Evolutionary conservation across 2,113 vertebrate species (phyloP).

Genomic region (Cinclus mexicanus): DNA sequence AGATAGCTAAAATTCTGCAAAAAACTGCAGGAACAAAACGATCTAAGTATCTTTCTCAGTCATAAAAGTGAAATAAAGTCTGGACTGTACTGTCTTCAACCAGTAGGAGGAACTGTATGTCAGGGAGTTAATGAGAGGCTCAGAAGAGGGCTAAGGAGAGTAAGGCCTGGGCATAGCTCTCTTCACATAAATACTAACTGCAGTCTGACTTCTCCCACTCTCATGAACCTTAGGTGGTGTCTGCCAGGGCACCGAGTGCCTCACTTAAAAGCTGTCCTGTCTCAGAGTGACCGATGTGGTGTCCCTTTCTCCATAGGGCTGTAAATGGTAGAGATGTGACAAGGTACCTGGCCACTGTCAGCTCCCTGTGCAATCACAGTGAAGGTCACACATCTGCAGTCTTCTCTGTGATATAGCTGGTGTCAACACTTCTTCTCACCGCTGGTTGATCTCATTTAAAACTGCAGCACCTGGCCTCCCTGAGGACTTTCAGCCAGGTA

Average conservation of each 20-base stretch:
- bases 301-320: background rate
- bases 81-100: background rate
- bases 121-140: background rate
- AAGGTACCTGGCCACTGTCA: background rate
- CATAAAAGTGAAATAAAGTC: background rate
- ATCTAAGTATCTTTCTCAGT: background rate
- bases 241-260: background rate
- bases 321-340: background rate
- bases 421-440: background rate
- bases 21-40: background rate
- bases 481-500: background rate
- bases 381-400: background rate
- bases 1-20: background rate
- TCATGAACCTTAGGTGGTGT: fast-evolving
- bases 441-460: background rate
- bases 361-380: background rate
- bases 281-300: background rate
- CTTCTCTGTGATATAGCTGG: background rate
- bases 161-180: background rate
- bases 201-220: background rate
- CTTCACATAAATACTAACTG: background rate
- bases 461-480: background rate
- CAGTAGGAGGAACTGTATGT: background rate
- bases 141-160: background rate
- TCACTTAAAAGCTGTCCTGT: background rate